These are phyloP conservation scores for Toxotes jaculatrix DNA, from an alignment of 2,113 vertebrate genomes.

Conservation along the genomic window DNA sequence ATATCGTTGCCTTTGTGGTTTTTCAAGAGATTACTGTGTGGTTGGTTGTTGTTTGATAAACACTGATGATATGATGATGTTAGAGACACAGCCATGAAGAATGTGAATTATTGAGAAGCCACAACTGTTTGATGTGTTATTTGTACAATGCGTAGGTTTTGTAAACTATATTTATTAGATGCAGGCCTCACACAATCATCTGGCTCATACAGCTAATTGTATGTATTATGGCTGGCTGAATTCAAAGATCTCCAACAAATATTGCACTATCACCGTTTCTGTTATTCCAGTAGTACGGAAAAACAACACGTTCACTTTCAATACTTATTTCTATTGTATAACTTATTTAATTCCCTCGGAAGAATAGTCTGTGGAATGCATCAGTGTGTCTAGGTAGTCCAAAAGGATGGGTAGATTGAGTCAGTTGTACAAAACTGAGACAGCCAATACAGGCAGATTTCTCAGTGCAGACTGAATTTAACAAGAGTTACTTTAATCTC, in stretches of 20 bases:
- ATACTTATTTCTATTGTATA: neutral
- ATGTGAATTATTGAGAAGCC: slow-evolving; percentile 57
- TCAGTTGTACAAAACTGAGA: slow-evolving; percentile 5
- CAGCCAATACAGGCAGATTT: neutral
- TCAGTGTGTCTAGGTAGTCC: neutral
- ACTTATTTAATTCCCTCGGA: neutral
- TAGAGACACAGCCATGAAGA: slow-evolving; percentile 35
- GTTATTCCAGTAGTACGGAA: neutral
- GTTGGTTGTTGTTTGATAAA: slow-evolving; percentile 43
- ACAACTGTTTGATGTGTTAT: slow-evolving; percentile 49
- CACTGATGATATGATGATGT: slow-evolving; percentile 13
- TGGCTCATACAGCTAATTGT: slow-evolving; percentile 29
- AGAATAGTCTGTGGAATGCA: slow-evolving; percentile 15
- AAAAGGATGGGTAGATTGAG: neutral
- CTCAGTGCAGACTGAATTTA: neutral
- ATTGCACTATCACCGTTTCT: slow-evolving; percentile 5
- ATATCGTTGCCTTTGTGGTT: slow-evolving; percentile 74
- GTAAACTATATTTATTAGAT: slow-evolving; percentile 34
- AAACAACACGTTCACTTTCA: slow-evolving; percentile 10
- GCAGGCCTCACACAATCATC: slow-evolving; percentile 12
- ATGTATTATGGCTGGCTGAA: slow-evolving; percentile 32
- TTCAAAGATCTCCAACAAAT: slow-evolving; percentile 33
- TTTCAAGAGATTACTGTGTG: slow-evolving; percentile 53
- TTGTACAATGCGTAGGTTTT: slow-evolving; percentile 50
- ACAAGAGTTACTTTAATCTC: neutral